phyloP scores from a whole-genome alignment of 2,113 vertebrate species.

The Burhinus oedicnemus region DNA sequence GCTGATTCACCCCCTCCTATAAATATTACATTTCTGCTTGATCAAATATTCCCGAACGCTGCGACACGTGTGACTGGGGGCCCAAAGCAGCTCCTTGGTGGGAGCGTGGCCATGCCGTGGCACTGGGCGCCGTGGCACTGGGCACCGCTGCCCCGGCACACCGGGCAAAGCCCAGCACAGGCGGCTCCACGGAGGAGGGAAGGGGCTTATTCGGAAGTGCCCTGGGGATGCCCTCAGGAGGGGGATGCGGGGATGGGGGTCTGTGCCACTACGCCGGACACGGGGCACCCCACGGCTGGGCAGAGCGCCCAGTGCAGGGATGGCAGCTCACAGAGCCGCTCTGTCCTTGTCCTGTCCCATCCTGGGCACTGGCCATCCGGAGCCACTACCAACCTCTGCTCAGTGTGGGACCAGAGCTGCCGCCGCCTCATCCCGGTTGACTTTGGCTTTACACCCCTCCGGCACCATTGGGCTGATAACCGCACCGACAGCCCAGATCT shows the following conservation, averaged over 20 bases:
- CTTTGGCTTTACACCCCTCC: background rate
- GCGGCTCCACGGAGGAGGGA: no score
- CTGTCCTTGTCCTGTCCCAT: background rate
- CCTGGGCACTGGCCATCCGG: background rate
- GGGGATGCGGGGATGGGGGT: background rate
- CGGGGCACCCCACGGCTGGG: background rate
- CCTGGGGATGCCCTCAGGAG: no score
- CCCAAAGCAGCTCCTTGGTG: background rate
- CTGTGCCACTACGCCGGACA: background rate
- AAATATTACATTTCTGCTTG: background rate
- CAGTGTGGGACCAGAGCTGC: background rate
- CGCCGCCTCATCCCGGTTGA: accelerated
- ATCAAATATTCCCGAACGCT: background rate
- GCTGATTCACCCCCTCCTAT: background rate
- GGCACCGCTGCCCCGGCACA: no score
- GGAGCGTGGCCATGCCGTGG: background rate
- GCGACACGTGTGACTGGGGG: background rate
- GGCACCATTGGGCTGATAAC: background rate
- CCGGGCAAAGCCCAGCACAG: no score
- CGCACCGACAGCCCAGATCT: background rate
- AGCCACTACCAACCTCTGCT: background rate
- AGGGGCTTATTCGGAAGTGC: no score
- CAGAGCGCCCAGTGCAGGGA: background rate
- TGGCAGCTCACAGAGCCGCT: accelerated
- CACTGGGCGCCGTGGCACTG: accelerated